Percentiles rank a stretch among this genome's conserved stretches.
Conservation (phyloP, 1,140 invertebrate genomes). For the Formica exsecta region DNA sequence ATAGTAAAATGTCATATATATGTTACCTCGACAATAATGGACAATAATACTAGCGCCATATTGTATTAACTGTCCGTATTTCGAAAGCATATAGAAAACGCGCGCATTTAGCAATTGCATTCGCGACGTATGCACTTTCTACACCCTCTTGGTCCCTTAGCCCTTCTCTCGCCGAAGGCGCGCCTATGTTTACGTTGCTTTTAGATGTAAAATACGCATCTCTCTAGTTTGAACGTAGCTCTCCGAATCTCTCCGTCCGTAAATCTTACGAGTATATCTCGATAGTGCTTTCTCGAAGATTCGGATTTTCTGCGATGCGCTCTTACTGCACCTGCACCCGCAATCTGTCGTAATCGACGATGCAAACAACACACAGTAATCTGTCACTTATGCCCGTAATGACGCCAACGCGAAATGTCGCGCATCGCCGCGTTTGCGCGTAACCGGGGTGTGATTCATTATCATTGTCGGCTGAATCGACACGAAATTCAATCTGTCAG, state of each 20-base stretch:
- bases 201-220: no score
- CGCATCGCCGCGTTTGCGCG: not conserved
- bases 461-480: not conserved
- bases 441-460: conserved; percentile 39
- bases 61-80: not conserved
- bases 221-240: not conserved
- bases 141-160: not conserved
- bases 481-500: not conserved
- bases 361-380: conserved; percentile 51
- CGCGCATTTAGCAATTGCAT: not conserved
- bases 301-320: not conserved
- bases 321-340: not conserved
- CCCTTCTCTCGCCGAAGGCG: not conserved
- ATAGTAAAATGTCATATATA: not conserved
- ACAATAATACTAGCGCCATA: not conserved
- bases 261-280: not conserved
- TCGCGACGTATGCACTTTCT: not conserved
- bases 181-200: no score
- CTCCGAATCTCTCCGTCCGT: not conserved
- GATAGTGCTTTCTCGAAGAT: not conserved
- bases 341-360: conserved; percentile 45
- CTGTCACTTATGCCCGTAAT: conserved; percentile 42
- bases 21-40: not conserved
- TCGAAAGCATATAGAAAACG: not conserved
- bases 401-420: conserved; percentile 46